Evolutionary conservation across 1,140 invertebrate species (phyloP), one percentile per base, ranked within the genome.

Genomic region (Lucilia sericata): DNA sequence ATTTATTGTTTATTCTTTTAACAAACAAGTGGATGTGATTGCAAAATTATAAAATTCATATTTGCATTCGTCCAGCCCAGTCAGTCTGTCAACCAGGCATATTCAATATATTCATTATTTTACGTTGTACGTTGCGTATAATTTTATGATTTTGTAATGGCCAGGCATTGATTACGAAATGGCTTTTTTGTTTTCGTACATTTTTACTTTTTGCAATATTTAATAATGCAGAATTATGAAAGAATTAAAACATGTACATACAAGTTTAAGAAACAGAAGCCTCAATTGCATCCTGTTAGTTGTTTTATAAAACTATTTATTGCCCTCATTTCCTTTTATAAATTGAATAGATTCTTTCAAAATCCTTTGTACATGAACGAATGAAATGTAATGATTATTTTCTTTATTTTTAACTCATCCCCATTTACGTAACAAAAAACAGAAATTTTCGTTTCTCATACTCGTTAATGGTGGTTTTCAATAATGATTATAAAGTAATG

Each of bases 1-100:
- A n/a, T n/a, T 60, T 60, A n/a, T n/a, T 60, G n/a, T 60, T 7
- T 0, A n/a, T 60, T 60, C 14, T 14, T n/a, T n/a, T 9, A 8
- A 70, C 65, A 70, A 21, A 70, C 65, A 70, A 70, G 65, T 70
- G 65, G 65, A 70, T 70, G 19, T 70, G 65, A 70, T 70, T 70
- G 65, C 65, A 21, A 70, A 60, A 70, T 70, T 21, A 12, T 55
- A 55, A 70, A 70, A 21, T 60, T 70, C 21, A 21, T 60, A n/a
- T 70, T 70, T 70, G 65, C 65, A 21, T 42, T 42, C 42, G 5
- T 42, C 42, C 42, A 42, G 42, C 10, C 42, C 5, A 7, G 42
- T 30, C 25, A 30, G 14, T 8, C 25, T 2, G 14, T 8, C 17
- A 65, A 17, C 65, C 2, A 70, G 21, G 65, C 65, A 70, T 19